Evolutionary conservation across 2,797 vertebrate species (phyloP).

Genomic region (Acanthis flammea): DNA sequence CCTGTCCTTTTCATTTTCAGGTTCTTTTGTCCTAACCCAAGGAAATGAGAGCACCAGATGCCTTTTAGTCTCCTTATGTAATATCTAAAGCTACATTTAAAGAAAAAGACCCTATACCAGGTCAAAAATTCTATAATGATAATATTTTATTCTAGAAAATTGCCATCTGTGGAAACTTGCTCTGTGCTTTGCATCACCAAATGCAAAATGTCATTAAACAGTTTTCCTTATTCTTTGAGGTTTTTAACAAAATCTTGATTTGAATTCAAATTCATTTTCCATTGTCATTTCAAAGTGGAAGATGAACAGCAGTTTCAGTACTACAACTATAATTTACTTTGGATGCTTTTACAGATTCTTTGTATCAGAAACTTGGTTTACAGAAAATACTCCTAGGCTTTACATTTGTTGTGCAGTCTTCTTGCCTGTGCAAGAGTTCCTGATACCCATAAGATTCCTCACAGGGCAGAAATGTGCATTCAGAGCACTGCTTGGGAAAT

Average conservation of each 20-base stretch:
- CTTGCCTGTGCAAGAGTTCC: background rate
- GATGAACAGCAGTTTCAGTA: background rate
- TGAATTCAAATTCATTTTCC: background rate
- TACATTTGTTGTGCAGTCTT: background rate
- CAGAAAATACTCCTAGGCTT: background rate
- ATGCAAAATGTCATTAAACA: background rate
- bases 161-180: background rate
- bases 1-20: background rate
- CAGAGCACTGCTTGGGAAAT: background rate
- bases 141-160: background rate
- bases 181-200: background rate
- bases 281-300: background rate
- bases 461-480: background rate
- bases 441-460: background rate
- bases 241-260: background rate
- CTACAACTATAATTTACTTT: background rate
- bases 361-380: background rate
- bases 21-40: background rate
- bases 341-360: background rate
- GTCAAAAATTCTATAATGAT: background rate
- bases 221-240: background rate
- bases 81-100: background rate
- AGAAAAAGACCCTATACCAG: background rate
- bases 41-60: background rate
- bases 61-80: background rate